phyloP scores from a whole-genome alignment of 92 coral and sea anemone species.

The Paramuricea clavata region DNA sequence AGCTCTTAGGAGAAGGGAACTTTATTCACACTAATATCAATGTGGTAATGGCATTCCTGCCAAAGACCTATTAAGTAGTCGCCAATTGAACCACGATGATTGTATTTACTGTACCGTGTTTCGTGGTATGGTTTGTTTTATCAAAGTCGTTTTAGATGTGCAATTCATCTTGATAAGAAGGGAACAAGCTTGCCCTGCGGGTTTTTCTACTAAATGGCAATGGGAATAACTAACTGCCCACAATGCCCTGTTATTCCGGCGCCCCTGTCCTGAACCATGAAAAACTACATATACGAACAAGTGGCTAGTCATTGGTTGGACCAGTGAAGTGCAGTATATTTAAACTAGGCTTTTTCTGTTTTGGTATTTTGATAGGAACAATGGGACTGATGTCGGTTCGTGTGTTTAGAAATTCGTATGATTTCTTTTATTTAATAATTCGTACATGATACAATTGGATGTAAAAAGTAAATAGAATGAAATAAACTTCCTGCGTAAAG shows the following conservation, averaged over 20 bases:
- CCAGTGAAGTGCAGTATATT: constrained; percentile 8
- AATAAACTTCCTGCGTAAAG: constrained; percentile 24
- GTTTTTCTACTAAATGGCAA: neutral
- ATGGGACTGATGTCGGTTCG: neutral
- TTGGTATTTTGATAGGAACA: constrained; percentile 14
- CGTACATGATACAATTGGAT: constrained; percentile 49
- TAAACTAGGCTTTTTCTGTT: constrained; percentile 23
- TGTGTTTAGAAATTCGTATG: constrained; percentile 38
- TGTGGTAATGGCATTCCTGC: neutral
- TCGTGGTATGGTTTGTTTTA: no score
- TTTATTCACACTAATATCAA: neutral
- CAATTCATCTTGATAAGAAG: no score
- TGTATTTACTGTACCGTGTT: no score
- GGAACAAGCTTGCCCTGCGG: neutral
- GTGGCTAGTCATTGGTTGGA: neutral
- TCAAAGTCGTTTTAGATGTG: neutral
- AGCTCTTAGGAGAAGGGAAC: neutral
- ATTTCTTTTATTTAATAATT: constrained; percentile 50
- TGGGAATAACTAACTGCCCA: neutral
- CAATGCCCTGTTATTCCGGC: neutral
- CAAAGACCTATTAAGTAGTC: neutral
- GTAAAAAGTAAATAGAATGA: constrained; percentile 42
- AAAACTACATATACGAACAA: neutral
- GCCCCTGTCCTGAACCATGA: neutral
- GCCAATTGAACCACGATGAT: neutral